Conservation (phyloP, 2,888 invertebrate genomes). For the Tubulanus polymorphus region DNA sequence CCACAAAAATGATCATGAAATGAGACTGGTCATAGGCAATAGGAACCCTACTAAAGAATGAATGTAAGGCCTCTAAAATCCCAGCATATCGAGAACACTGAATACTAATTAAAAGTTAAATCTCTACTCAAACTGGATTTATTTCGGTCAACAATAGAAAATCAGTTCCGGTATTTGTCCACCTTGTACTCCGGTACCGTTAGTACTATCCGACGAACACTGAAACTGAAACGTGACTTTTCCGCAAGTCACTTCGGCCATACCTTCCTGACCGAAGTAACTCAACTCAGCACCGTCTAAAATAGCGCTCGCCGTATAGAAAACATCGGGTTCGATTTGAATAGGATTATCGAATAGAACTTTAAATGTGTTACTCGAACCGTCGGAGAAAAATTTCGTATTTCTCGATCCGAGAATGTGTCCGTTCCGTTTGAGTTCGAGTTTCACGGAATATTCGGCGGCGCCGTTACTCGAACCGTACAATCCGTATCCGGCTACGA, state of each 20-base stretch:
- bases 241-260: conserved; percentile 83
- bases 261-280: conserved; percentile 95
- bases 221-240: conserved; percentile 95
- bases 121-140: not conserved
- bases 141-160: conserved; percentile 63
- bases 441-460: conserved; percentile 90
- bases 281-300: conserved; percentile 90
- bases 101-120: not conserved
- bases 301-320: conserved; percentile 93
- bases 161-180: conserved; percentile 96
- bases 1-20: too few relatives aligned
- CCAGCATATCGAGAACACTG: too few relatives aligned
- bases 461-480: conserved; percentile 96
- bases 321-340: conserved; percentile 88
- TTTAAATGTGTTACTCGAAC: conserved; percentile 92
- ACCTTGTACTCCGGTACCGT: conserved; percentile 95
- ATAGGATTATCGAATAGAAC: conserved; percentile 75
- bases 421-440: conserved; percentile 86
- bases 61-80: too few relatives aligned
- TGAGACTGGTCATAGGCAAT: too few relatives aligned
- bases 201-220: conserved; percentile 94
- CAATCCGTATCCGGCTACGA: conserved; percentile 90
- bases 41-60: too few relatives aligned
- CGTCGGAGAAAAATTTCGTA: conserved; percentile 93
- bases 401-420: conserved; percentile 83